Evolutionary conservation across 2,888 invertebrate species (phyloP).

Genomic region (Taphrorychus bicolor): DNA sequence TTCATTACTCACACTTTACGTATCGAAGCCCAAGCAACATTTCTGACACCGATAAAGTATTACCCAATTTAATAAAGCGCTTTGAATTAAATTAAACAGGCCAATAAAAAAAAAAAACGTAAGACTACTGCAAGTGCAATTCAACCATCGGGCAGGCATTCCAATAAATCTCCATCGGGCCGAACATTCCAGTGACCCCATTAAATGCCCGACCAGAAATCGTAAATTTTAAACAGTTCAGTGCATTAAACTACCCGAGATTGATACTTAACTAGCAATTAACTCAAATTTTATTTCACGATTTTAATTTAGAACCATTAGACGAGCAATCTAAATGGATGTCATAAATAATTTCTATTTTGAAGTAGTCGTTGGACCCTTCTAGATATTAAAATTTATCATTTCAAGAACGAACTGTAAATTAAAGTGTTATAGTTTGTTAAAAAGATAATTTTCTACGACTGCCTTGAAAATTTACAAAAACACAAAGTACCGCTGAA

Average conservation of each 20-base stretch:
- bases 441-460: too few relatives aligned
- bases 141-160: background rate
- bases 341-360: slow-evolving; percentile 10
- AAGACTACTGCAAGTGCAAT: background rate
- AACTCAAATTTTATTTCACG: slow-evolving; percentile 14
- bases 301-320: slow-evolving; percentile 15
- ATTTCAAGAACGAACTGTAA: background rate
- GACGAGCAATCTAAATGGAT: slow-evolving; percentile 2
- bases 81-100: background rate
- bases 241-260: slow-evolving; percentile 18
- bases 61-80: background rate
- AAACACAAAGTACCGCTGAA: too few relatives aligned
- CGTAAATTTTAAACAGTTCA: slow-evolving; percentile 23
- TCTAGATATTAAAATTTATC: background rate
- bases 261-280: slow-evolving; percentile 21
- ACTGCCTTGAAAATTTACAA: too few relatives aligned
- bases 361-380: background rate
- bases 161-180: slow-evolving; percentile 9
- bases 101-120: background rate
- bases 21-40: background rate
- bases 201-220: slow-evolving; percentile 13
- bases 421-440: too few relatives aligned
- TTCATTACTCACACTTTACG: background rate
- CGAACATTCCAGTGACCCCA: slow-evolving; percentile 12
- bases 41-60: background rate